A percentile compares a stretch with the other conserved stretches of the same genome.
These are phyloP conservation scores for Bergia puertoricense DNA, from an alignment of 92 coral and sea anemone genomes.

Conservation along the genomic window DNA sequence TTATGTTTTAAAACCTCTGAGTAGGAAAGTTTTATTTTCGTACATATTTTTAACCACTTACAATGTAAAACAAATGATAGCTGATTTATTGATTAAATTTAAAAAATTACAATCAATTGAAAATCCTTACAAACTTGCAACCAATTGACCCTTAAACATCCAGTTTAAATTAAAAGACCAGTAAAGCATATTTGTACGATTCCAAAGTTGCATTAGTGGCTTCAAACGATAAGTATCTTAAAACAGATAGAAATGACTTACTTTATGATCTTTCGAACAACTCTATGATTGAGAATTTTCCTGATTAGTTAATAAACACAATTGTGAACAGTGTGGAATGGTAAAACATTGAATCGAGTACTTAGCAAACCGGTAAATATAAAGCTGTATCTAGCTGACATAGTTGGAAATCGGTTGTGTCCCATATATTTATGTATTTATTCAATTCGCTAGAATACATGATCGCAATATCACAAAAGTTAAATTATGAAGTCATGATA, in stretches of 20 bases:
- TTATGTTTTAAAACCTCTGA: background rate
- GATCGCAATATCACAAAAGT: background rate
- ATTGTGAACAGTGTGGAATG: too few relatives aligned
- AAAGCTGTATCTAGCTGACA: background rate
- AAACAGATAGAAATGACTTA: background rate
- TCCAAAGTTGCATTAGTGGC: background rate
- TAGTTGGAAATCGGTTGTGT: background rate
- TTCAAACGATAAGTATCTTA: background rate
- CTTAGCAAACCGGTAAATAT: background rate
- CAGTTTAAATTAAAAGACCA: background rate
- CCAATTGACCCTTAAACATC: background rate
- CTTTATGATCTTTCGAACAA: too few relatives aligned
- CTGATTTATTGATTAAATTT: background rate
- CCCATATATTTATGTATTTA: background rate
- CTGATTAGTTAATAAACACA: too few relatives aligned
- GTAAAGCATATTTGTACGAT: background rate
- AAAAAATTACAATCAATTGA: background rate
- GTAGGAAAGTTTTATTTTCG: background rate
- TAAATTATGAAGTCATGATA: background rate
- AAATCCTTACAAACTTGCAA: background rate
- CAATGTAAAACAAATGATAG: background rate
- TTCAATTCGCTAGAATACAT: background rate
- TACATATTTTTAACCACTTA: too few relatives aligned
- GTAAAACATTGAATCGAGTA: background rate
- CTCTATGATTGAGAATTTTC: background rate